phyloP scores from a whole-genome alignment of 2,888 invertebrate species.

The Suillia variegata region DNA sequence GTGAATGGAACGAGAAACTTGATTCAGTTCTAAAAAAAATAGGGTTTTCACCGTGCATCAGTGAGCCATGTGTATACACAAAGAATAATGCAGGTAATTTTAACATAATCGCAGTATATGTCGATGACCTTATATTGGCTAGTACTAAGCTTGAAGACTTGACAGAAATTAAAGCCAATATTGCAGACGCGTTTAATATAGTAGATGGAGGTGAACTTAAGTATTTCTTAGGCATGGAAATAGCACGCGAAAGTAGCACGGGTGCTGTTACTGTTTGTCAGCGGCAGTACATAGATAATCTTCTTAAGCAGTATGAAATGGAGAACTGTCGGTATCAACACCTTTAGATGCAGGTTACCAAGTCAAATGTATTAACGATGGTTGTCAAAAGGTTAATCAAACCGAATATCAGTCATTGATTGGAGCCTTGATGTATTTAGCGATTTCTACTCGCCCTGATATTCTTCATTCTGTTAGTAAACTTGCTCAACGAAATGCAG shows the following conservation, averaged over 20 bases:
- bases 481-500: constrained; percentile 20
- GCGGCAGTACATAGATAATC: constrained; percentile 21
- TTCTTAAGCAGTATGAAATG: constrained; percentile 19
- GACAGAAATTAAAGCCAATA: constrained; percentile 14
- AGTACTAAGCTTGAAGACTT: constrained; percentile 23
- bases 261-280: constrained; percentile 24
- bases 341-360: constrained; percentile 15
- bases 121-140: constrained; percentile 31
- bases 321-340: constrained; percentile 9
- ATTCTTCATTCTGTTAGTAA: constrained; percentile 25
- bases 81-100: too few relatives aligned
- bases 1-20: constrained; percentile 34
- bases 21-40: constrained; percentile 24
- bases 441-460: constrained; percentile 27
- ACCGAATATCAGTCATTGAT: constrained; percentile 26
- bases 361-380: constrained; percentile 12
- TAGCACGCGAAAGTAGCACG: constrained; percentile 24
- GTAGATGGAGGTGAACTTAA: constrained; percentile 22
- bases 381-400: constrained; percentile 11
- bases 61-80: too few relatives aligned
- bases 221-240: constrained; percentile 30
- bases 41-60: constrained; percentile 25
- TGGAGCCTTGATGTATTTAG: constrained; percentile 30
- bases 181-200: constrained; percentile 22
- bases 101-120: constrained; percentile 30